phyloP scores from a whole-genome alignment of 64 coral and sea anemone species.

The Trachythela sp. region DNA sequence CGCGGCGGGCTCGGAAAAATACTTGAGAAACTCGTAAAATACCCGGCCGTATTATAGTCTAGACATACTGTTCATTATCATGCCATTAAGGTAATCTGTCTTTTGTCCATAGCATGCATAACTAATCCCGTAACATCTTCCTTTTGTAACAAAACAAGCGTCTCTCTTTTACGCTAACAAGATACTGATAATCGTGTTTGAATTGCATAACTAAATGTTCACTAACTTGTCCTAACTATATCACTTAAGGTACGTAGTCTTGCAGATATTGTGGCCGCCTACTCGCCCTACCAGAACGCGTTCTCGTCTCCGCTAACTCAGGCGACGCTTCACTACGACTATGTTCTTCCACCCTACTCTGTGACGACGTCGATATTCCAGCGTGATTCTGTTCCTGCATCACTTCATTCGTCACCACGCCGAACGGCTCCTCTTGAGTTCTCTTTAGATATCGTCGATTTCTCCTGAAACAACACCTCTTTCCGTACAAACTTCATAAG shows the following conservation, averaged over 20 bases:
- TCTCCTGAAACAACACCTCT: neutral
- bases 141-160: neutral
- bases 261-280: neutral
- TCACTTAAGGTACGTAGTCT: neutral
- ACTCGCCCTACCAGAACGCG: neutral
- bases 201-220: neutral
- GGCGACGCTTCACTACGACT: neutral
- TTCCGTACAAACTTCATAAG: neutral
- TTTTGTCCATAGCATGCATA: neutral
- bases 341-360: neutral
- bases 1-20: no score
- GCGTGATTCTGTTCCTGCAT: slow-evolving; percentile 1
- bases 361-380: neutral
- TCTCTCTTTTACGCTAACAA: neutral
- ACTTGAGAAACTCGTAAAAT: no score
- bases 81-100: neutral
- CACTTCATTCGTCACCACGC: neutral
- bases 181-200: neutral
- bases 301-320: slow-evolving; percentile 1
- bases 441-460: neutral
- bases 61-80: neutral
- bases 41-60: no score
- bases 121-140: slow-evolving; percentile 7
- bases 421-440: neutral
- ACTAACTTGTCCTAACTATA: neutral